Conservation (phyloP, 2,888 invertebrate species). For the Ischnura elegans region DNA sequence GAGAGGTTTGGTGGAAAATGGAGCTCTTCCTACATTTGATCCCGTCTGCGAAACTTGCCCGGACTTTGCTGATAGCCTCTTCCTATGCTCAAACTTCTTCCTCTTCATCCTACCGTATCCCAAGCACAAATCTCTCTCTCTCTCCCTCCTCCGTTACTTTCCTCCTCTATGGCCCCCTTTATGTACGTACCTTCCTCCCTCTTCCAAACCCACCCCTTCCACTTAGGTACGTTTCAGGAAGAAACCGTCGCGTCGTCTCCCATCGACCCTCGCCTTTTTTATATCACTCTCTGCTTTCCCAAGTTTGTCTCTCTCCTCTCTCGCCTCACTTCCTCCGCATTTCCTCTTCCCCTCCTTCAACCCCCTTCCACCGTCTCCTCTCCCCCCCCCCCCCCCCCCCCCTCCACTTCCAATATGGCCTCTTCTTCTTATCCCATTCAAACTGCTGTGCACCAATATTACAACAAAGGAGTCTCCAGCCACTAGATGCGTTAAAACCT, state of each 20-base stretch:
- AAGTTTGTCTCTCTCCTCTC: slow-evolving; percentile 42
- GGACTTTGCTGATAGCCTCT: slow-evolving; percentile 51
- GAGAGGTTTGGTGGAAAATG: slow-evolving; percentile 17
- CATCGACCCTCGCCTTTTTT: slow-evolving; percentile 1
- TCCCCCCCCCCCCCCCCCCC: not conserved
- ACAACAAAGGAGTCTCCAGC: too few relatives aligned
- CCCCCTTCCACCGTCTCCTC: not conserved
- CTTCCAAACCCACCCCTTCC: not conserved
- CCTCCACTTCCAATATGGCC: not conserved
- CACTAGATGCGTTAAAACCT: too few relatives aligned
- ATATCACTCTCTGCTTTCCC: slow-evolving; percentile 25
- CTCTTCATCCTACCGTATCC: not conserved
- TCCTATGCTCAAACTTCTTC: slow-evolving; percentile 30
- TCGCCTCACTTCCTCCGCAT: not conserved
- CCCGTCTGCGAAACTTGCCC: slow-evolving; percentile 43
- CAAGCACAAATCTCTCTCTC: not conserved
- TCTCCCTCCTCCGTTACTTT: not conserved
- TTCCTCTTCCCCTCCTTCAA: not conserved
- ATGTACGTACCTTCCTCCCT: not conserved
- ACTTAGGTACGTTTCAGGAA: slow-evolving; percentile 19
- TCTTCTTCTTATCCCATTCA: too few relatives aligned
- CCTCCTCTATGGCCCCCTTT: slow-evolving; percentile 11
- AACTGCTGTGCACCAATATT: too few relatives aligned
- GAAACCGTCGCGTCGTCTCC: slow-evolving; percentile 46
- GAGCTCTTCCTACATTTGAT: slow-evolving; percentile 61